Evolutionary conservation across 2,888 invertebrate genomes (phyloP).

Genomic region (Catocala sponsa): DNA sequence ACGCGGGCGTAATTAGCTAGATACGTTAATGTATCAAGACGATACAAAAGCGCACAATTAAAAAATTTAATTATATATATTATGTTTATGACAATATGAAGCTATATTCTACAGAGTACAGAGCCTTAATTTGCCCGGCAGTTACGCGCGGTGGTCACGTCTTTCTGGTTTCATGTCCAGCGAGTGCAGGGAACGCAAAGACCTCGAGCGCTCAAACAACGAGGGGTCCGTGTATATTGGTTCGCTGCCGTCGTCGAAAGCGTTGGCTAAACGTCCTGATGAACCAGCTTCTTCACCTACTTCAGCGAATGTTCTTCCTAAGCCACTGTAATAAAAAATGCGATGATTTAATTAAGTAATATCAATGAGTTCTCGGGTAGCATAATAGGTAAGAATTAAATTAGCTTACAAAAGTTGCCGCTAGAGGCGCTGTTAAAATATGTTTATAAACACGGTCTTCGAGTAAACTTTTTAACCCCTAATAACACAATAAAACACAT

Average conservation of each 20-base stretch:
- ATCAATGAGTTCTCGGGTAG: too few species aligned
- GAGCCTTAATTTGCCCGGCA: conserved; percentile 24
- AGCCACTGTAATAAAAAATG: conserved; percentile 67
- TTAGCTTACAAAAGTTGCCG: too few species aligned
- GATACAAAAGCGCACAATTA: too few species aligned
- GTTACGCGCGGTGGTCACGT: conserved; percentile 78
- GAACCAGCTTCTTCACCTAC: conserved; percentile 83
- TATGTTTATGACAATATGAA: too few species aligned
- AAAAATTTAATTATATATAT: too few species aligned
- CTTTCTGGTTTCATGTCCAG: conserved; percentile 86
- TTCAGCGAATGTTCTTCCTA: conserved; percentile 79
- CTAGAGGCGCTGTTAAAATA: too few species aligned
- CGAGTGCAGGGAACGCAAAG: conserved; percentile 90
- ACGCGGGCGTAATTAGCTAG: too few species aligned
- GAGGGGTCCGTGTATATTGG: conserved; percentile 98
- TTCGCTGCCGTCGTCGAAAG: conserved; percentile 96
- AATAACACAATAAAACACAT: too few species aligned
- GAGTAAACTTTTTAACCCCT: too few species aligned
- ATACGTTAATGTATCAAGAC: too few species aligned
- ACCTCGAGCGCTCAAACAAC: conserved; percentile 95
- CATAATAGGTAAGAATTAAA: too few species aligned
- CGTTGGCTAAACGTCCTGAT: conserved; percentile 80
- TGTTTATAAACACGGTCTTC: too few species aligned
- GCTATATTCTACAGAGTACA: conserved; percentile 19
- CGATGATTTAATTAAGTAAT: background rate